phyloP scores from a whole-genome alignment of 2,113 vertebrate species.

The human (Homo sapiens) region GRCh38 chr11:72742501-72743000 shows the following conservation, averaged over 20 bases:
- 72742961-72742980: background rate
- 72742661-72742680: background rate
- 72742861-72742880: background rate
- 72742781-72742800: background rate
- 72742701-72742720: background rate
- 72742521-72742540: background rate
- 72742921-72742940: background rate
- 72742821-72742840: background rate
- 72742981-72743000: background rate
- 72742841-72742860: background rate
- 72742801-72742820: background rate
- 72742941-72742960: background rate
- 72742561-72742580: background rate
- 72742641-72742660: background rate
- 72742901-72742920: accelerated
- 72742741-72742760: background rate
- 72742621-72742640: background rate
- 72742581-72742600: background rate
- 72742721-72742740: background rate
- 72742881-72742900: background rate
- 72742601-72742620: background rate
- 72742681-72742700: background rate
- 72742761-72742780: background rate
- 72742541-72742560: background rate
- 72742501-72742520: background rate